Conservation (phyloP, 2,113 vertebrate species). For the Triplophysa tibetana region DNA sequence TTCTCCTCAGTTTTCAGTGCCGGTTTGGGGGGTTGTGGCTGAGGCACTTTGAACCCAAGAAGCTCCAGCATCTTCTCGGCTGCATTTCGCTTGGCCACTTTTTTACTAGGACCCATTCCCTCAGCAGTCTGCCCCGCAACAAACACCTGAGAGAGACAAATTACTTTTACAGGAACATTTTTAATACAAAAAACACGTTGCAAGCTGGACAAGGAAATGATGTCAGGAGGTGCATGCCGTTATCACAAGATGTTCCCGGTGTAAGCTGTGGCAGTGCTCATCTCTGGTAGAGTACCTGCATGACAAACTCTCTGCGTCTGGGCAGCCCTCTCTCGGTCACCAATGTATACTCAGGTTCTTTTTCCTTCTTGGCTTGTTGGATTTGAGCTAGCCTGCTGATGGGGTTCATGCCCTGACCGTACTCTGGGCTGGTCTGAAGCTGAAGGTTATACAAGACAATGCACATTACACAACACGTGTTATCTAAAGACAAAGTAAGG, state of each 20-base stretch:
- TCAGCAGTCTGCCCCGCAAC: slow-evolving; percentile 89
- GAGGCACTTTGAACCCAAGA: slow-evolving; percentile 95
- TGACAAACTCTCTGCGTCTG: slow-evolving; percentile 93
- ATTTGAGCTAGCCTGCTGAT: slow-evolving; percentile 98
- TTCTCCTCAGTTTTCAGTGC: slow-evolving; percentile 97
- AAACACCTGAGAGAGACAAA: slow-evolving; percentile 77
- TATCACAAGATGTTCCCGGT: background rate
- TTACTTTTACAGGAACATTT: background rate
- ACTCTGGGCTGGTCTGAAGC: slow-evolving; percentile 93
- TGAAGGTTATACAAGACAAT: slow-evolving; percentile 57
- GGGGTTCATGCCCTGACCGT: slow-evolving; percentile 96
- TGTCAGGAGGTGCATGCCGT: background rate
- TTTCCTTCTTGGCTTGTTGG: slow-evolving; percentile 98
- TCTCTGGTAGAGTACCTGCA: slow-evolving; percentile 83
- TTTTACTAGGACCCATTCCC: slow-evolving; percentile 94
- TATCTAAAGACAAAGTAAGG: no score
- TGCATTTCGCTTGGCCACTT: slow-evolving; percentile 95
- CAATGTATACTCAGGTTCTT: slow-evolving; percentile 92
- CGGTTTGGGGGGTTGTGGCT: slow-evolving; percentile 91
- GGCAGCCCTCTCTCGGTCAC: slow-evolving; percentile 93
- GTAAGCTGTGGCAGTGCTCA: background rate
- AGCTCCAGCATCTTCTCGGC: slow-evolving; percentile 97
- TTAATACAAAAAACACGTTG: background rate
- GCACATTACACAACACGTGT: background rate
- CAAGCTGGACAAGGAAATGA: background rate